These are phyloP conservation scores for Allobates femoralis DNA, from an alignment of 2,797 vertebrate genomes.

Conservation along the genomic window DNA sequence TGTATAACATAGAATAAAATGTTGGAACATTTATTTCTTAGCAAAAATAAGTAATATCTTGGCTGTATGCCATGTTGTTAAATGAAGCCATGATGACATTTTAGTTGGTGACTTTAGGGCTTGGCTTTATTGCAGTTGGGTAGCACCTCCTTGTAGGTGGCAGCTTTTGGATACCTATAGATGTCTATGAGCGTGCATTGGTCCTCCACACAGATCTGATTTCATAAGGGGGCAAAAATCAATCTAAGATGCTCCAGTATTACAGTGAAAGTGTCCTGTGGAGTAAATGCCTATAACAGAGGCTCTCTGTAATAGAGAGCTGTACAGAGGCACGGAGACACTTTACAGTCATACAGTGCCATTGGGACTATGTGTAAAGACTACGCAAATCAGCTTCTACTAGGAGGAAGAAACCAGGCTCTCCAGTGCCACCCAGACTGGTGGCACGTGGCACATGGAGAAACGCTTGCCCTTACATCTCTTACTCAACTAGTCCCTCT, in stretches of 20 bases:
- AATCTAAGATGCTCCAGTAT: no score
- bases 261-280: no score
- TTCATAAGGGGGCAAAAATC: neutral
- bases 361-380: neutral
- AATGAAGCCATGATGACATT: neutral
- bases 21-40: neutral
- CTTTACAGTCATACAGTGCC: neutral
- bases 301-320: neutral
- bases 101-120: neutral
- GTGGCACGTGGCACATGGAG: no score
- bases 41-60: neutral
- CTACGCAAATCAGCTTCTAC: no score
- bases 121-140: neutral
- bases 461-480: no score
- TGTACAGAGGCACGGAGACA: neutral
- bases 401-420: no score
- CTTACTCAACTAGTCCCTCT: no score
- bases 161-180: neutral
- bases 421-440: no score
- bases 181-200: neutral
- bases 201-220: neutral
- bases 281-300: neutral
- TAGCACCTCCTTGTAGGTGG: neutral
- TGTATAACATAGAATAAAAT: neutral
- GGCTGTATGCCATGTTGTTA: neutral